These are phyloP conservation scores for Acleris sparsana DNA, from an alignment of 2,888 invertebrate genomes.

Conservation along the genomic window DNA sequence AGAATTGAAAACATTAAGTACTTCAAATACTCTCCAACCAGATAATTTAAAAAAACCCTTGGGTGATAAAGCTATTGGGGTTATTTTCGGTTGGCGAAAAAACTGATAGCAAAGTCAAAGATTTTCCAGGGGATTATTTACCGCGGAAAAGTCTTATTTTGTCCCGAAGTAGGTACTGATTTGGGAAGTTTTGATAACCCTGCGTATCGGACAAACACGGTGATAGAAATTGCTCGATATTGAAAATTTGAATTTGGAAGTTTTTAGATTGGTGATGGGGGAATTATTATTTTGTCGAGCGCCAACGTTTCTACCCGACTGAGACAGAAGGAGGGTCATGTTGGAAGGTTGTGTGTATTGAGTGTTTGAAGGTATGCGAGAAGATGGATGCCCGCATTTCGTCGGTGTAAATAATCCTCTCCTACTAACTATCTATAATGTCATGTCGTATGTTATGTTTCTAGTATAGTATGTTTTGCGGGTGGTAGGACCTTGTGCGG, in stretches of 20 bases:
- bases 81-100: slow-evolving; percentile 50
- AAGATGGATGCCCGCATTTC: no score
- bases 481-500: no score
- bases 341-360: no score
- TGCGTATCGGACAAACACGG: slow-evolving; percentile 61
- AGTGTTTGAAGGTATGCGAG: no score
- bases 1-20: slow-evolving; percentile 83
- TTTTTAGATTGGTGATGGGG: slow-evolving; percentile 29
- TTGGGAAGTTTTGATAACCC: slow-evolving; percentile 78
- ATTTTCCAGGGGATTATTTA: slow-evolving; percentile 77
- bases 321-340: no score
- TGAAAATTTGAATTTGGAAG: slow-evolving; percentile 46
- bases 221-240: slow-evolving; percentile 61
- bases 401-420: no score
- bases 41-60: slow-evolving; percentile 61
- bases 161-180: slow-evolving; percentile 70
- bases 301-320: not conserved
- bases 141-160: slow-evolving; percentile 68
- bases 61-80: slow-evolving; percentile 49
- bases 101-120: slow-evolving; percentile 72
- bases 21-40: slow-evolving; percentile 65
- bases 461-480: no score
- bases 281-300: not conserved
- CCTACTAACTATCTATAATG: no score
- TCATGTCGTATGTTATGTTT: no score